Percentiles rank a stretch among this genome's conserved stretches.
These are phyloP conservation scores for Eonycteris spelaea DNA, from an alignment of 2,113 vertebrate species.

Conservation along the genomic window DNA sequence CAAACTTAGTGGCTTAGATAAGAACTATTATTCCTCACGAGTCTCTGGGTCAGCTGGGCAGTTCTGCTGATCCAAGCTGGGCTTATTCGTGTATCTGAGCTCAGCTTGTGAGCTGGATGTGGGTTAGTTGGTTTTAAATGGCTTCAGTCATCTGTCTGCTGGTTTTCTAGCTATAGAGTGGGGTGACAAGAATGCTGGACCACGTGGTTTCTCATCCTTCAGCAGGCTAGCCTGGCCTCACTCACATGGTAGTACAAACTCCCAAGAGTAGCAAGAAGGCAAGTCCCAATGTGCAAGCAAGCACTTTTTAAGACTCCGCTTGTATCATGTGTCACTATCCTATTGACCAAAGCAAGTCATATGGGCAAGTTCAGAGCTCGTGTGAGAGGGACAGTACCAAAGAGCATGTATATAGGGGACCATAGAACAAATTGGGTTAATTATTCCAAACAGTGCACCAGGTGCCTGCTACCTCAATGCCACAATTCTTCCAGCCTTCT, in stretches of 20 bases:
- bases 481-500: not conserved
- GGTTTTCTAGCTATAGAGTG: not conserved
- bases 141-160: not conserved
- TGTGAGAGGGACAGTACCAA: not conserved
- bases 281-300: not conserved
- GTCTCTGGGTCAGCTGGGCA: not conserved
- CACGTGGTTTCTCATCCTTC: not conserved
- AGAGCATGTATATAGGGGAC: not conserved
- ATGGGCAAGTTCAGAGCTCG: not conserved
- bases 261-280: not conserved
- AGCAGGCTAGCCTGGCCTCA: not conserved
- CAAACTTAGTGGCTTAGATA: not conserved
- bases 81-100: not conserved
- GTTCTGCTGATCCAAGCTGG: not conserved
- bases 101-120: not conserved
- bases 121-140: not conserved
- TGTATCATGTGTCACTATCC: not conserved
- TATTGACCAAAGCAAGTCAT: not conserved
- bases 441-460: not conserved
- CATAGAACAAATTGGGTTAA: not conserved
- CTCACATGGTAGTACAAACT: not conserved
- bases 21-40: not conserved
- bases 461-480: not conserved
- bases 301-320: not conserved
- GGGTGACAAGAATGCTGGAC: not conserved